These are phyloP conservation scores for Acholoe squamosa DNA, from an alignment of 2,888 invertebrate species.

Conservation along the genomic window DNA sequence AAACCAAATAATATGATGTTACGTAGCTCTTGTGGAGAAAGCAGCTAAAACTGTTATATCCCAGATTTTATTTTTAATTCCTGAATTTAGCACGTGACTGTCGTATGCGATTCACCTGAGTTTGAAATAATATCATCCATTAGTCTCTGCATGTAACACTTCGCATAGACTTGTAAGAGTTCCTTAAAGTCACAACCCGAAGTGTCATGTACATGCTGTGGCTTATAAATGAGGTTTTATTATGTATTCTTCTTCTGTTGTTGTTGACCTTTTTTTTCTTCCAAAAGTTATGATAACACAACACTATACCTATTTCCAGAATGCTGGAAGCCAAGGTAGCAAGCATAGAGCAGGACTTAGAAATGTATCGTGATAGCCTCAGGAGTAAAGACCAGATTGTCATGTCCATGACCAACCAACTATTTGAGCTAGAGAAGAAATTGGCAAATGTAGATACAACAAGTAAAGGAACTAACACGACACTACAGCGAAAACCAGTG, in stretches of 20 bases:
- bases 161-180: too few relatives aligned
- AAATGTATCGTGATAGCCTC: slow-evolving; percentile 81
- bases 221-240: neutral
- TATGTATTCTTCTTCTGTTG: too few relatives aligned
- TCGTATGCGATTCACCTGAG: too few relatives aligned
- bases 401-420: slow-evolving; percentile 81
- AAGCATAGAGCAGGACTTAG: slow-evolving; percentile 75
- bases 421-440: slow-evolving; percentile 78
- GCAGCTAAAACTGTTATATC: too few relatives aligned
- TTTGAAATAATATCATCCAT: too few relatives aligned
- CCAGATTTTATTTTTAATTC: too few relatives aligned
- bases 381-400: slow-evolving; percentile 83
- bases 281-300: neutral
- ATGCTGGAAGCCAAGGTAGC: slow-evolving; percentile 75
- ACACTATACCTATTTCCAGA: neutral
- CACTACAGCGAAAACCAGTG: slow-evolving; percentile 46
- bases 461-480: slow-evolving; percentile 58
- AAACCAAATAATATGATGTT: too few relatives aligned
- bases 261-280: neutral
- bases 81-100: too few relatives aligned
- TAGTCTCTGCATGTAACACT: too few relatives aligned
- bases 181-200: too few relatives aligned
- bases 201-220: too few relatives aligned
- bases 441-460: neutral
- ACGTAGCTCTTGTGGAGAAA: too few relatives aligned